These are phyloP conservation scores for Rotaria sp. DNA, from an alignment of 2,888 invertebrate genomes.

Conservation along the genomic window DNA sequence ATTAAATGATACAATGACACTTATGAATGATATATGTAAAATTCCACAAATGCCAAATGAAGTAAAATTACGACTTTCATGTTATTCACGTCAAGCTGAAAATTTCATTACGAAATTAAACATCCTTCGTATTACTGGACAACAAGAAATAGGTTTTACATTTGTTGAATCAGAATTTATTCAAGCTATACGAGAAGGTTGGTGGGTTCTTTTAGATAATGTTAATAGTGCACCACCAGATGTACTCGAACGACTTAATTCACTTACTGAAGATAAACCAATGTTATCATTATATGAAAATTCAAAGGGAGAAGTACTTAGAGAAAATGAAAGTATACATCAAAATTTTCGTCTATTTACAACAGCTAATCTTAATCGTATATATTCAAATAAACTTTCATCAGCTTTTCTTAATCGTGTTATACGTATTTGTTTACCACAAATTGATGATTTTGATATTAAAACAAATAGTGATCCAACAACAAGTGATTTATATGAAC, in stretches of 20 bases:
- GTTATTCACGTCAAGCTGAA: neutral
- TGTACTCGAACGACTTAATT: neutral
- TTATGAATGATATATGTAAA: neutral
- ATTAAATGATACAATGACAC: neutral
- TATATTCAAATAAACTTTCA: constrained; percentile 2
- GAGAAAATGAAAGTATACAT: neutral
- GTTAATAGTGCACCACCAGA: constrained; percentile 10
- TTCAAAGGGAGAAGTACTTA: neutral
- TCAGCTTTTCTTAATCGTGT: constrained; percentile 11
- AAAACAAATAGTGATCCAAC: too few species aligned
- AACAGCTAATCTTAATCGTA: constrained; percentile 15
- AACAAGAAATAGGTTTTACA: neutral
- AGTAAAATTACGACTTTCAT: neutral
- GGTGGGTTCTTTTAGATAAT: constrained; percentile 1
- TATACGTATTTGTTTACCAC: neutral
- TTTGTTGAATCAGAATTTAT: constrained; percentile 20
- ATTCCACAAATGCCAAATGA: neutral
- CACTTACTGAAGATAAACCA: neutral
- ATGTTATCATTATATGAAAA: constrained; percentile 19
- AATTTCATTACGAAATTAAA: neutral
- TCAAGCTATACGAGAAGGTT: neutral
- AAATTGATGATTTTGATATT: neutral
- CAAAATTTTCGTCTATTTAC: constrained; percentile 10
- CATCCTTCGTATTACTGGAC: neutral
- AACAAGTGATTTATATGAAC: neutral